Base-by-base conservation (phyloP, 2,113 vertebrate species). In the Boulengeromyrus knoepffleri region DNA sequence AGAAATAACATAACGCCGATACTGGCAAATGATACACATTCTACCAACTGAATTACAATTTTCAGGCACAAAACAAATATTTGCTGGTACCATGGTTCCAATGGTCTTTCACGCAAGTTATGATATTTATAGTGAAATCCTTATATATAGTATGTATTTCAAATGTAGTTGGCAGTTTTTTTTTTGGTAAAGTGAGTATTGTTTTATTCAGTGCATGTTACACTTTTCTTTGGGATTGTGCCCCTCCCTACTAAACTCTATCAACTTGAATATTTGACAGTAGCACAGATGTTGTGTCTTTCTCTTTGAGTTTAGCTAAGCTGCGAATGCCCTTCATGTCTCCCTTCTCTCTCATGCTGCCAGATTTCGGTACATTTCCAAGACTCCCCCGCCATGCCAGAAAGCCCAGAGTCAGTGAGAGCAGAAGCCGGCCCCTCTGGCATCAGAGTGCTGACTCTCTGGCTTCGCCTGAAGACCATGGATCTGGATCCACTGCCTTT, bases 41-140 rank as follows among this genome's bases (percentile, higher is more conserved):
- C 62, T 70, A 70, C 62, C 62, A 45, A 21, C 83, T 85, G 36
- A 12, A 45, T 47, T 85, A 85, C 45, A 47, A 85, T 85, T 85
- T 85, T 47, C 45, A 85, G 83, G 19, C 36, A 85, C 83, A 45
- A 85, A 85, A 85, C 83, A 42, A 85, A 47, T 85, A 85, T 85
- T 85, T 85, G 42, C 80, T 15, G 5, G 31, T 77, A 77, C 70
- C 70, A 17, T 77, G 70, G 74, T 15, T 80, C 74, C 74, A 36
- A 42, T 19, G 15, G 5, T 42, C 36, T 80, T 80, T 39, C 74
- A 42, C 12, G 3, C 17, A 31, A 80, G 74, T 80, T 17, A 2
- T 42, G 74, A 80, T 80, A 31, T 19, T 77, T 77, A 42, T 42
- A 80, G 5, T 42, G 17, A 42, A 80, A 80, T 19, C 31, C 36